phyloP scores from a whole-genome alignment of 2,888 invertebrate species.

The Drepanosiphum platanoidis region DNA sequence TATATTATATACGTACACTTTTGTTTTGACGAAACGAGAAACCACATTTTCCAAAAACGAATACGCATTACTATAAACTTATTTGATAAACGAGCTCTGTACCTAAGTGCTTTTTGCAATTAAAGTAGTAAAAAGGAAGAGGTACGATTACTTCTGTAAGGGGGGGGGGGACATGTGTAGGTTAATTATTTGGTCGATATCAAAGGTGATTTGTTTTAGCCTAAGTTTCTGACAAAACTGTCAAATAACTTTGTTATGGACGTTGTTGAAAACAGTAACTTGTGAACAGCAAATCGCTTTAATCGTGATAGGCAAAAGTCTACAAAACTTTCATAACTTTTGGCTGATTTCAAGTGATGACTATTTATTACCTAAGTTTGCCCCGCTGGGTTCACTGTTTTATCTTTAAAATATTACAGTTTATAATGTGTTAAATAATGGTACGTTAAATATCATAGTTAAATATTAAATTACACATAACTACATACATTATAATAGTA shows the following conservation, averaged over 20 bases:
- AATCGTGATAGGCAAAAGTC: conserved; percentile 13
- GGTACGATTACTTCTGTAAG: neutral
- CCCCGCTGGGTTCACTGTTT: neutral
- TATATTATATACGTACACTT: neutral
- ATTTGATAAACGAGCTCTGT: neutral
- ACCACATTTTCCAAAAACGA: neutral
- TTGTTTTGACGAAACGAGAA: neutral
- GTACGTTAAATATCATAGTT: no score
- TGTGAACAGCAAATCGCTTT: conserved; percentile 18
- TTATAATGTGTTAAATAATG: no score
- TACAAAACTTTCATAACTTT: conserved; percentile 6
- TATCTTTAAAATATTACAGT: neutral
- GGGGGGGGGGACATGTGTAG: neutral
- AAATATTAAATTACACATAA: no score
- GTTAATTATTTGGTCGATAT: conserved; percentile 27
- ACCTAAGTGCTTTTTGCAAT: neutral
- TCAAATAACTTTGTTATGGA: conserved; percentile 35
- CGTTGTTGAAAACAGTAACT: conserved; percentile 25
- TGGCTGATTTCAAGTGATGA: conserved; percentile 12
- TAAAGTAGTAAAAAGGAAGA: neutral
- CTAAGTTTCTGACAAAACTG: conserved; percentile 29
- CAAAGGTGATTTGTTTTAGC: conserved; percentile 26
- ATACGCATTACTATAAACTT: neutral
- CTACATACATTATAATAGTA: no score
- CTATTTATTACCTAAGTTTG: neutral